Evolutionary conservation across 2,113 vertebrate species (phyloP), one percentile per base, ranked within the genome.

Genomic region (Polypterus bichir): DNA sequence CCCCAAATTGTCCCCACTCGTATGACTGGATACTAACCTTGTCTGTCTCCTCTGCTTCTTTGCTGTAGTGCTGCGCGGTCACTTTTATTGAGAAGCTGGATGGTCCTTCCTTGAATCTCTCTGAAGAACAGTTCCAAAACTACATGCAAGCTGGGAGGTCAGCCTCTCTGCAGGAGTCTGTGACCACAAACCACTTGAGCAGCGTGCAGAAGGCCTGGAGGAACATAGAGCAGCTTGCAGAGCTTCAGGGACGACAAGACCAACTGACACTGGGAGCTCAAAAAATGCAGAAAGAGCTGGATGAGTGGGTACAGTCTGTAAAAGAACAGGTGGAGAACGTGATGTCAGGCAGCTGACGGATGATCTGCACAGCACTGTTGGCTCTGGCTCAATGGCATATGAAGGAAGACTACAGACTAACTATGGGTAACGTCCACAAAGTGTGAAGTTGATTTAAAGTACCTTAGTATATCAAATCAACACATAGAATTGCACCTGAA

Each of bases 11-110:
- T 27, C 27, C 27, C 27, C 27, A 27, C 27, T 27, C 2, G 27
- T 27, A 27, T 27, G 27, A 27, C 27, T 27, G 27, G 27, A 2
- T 27, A 27, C 27, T 27, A 27, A 27, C 27, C 27, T 27, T 27
- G 27, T 27, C 27, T 27, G 27, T 27, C 27, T 27, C 27, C 27
- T 27, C 27, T 27, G 27, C 27, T 27, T 27, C 27, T 9, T 7
- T 53, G 3, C 60, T n/a, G n/a, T 57, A 70, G 87, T 89, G 83
- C 8, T 89, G 86, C 61, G 78, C 87, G 0, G 79, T 85, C 62
- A 77, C 84, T 62, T 89, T 88, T 63, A 86, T 89, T 46, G 85
- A 89, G 65, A 88, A 84, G 66, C 65, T 89, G 64, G 78, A 88
- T 11, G 84, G 81, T 6, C 74, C 81, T 1, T 78, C 84, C 2